Evolutionary conservation across 2,113 vertebrate species (phyloP).

Genomic region (Tyrannus savana): DNA sequence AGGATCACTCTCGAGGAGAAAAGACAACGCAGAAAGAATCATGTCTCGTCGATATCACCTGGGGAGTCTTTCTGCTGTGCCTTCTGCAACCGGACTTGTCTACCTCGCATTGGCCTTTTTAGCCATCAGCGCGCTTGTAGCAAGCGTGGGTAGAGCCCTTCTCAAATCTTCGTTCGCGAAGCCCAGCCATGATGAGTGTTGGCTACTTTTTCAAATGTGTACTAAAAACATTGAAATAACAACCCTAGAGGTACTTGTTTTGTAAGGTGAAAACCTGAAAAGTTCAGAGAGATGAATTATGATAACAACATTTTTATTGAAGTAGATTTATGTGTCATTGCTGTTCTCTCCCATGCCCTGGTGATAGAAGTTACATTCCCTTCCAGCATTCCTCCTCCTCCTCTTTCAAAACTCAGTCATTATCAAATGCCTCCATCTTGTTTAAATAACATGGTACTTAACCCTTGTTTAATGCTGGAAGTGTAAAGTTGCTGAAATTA

Average conservation of each 20-base stretch:
- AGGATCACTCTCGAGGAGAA: no score
- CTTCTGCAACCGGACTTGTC: no score
- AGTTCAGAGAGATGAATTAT: constrained; percentile 19
- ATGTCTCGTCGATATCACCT: no score
- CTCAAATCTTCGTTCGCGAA: no score
- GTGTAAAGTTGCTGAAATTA: constrained; percentile 52
- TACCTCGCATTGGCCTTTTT: no score
- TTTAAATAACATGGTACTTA: constrained; percentile 67
- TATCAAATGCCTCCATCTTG: constrained; percentile 67
- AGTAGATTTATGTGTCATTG: not conserved
- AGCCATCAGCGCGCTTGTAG: no score
- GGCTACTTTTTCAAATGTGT: constrained; percentile 55
- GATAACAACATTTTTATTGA: constrained; percentile 32
- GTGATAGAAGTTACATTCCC: not conserved
- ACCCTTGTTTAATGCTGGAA: constrained; percentile 65
- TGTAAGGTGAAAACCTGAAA: constrained; percentile 49
- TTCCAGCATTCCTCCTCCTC: constrained; percentile 7
- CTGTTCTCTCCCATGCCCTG: not conserved
- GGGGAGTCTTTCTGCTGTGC: no score
- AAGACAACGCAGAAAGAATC: no score
- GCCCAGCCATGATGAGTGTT: not conserved
- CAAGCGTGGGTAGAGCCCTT: no score
- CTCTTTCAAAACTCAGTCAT: constrained; percentile 33
- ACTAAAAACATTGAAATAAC: constrained; percentile 56
- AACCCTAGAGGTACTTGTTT: constrained; percentile 28